A percentile compares a stretch with the other conserved stretches of the same genome.
Conservation (phyloP, 2,797 vertebrate species). For the Myripristis murdjan region DNA sequence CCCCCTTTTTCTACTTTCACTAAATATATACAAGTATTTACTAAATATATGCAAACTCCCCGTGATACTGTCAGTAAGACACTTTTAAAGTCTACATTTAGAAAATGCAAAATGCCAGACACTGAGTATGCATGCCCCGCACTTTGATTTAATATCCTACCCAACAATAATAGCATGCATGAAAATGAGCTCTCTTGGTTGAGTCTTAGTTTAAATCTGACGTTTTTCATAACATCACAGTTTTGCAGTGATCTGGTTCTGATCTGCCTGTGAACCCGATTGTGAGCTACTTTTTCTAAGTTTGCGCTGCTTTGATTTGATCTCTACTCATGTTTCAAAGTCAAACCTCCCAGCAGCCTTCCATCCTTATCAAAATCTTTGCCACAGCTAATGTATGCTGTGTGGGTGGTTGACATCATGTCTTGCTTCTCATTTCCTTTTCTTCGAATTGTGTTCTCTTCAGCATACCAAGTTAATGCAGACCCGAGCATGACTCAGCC, state of each 20-base stretch:
- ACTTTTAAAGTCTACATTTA: too few species aligned
- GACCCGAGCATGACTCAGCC: not conserved
- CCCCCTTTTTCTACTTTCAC: too few species aligned
- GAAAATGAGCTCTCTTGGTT: not conserved
- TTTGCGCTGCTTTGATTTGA: slow-evolving; percentile 6
- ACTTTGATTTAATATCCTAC: too few species aligned
- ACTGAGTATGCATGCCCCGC: too few species aligned
- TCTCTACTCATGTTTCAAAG: not conserved
- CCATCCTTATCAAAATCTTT: slow-evolving; percentile 3
- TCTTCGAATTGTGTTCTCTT: not conserved
- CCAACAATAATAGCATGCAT: not conserved
- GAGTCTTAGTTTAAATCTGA: not conserved
- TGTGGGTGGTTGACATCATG: not conserved
- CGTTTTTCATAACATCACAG: not conserved
- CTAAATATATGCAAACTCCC: too few species aligned
- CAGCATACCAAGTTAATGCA: not conserved
- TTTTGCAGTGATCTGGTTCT: not conserved
- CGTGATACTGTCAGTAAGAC: too few species aligned
- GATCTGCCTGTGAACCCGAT: slow-evolving; percentile 1
- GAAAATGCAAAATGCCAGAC: too few species aligned
- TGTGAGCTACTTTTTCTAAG: not conserved
- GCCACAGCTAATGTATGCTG: not conserved
- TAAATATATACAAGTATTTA: too few species aligned
- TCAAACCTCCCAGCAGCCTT: slow-evolving; percentile 19
- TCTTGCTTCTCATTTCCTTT: not conserved